Evolutionary conservation across 2,888 invertebrate genomes (phyloP).

Genomic region (Acanthosepion esculentum): DNA sequence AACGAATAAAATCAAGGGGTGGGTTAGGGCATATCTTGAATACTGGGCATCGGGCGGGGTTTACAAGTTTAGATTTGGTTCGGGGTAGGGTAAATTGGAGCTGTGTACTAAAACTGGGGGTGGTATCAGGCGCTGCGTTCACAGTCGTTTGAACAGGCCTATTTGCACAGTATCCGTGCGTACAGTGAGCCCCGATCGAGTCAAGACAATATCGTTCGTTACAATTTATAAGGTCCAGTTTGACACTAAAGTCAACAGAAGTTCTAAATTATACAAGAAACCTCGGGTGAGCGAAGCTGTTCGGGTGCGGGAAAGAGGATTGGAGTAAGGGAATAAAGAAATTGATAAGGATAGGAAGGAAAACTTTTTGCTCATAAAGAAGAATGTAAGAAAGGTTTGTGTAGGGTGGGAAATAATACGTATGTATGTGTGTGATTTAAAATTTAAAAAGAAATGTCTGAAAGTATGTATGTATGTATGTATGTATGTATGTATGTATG

Average conservation of each 20-base stretch:
- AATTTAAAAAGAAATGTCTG: too few species aligned
- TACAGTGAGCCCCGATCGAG: background rate
- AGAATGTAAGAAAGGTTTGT: background rate
- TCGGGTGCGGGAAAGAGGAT: too few species aligned
- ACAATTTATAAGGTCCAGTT: conserved; percentile 45
- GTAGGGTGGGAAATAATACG: background rate
- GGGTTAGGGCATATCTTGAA: background rate
- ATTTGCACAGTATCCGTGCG: conserved; percentile 34
- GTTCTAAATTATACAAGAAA: conserved; percentile 45
- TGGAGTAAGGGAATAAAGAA: background rate
- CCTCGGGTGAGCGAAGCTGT: background rate
- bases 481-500: too few species aligned
- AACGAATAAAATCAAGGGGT: background rate
- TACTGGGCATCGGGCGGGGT: background rate
- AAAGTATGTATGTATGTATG: too few species aligned
- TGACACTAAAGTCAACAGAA: conserved; percentile 46
- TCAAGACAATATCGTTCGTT: conserved; percentile 43
- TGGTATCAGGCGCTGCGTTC: background rate
- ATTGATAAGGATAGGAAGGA: background rate
- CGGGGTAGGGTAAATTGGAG: background rate
- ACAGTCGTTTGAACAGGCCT: conserved; percentile 42
- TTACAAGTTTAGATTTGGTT: background rate
- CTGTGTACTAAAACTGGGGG: background rate
- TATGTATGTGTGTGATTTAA: too few species aligned
- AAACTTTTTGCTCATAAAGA: background rate